Evolutionary conservation across 2,113 vertebrate genomes (phyloP).

Genomic region (Forbesichthys agassizii): DNA sequence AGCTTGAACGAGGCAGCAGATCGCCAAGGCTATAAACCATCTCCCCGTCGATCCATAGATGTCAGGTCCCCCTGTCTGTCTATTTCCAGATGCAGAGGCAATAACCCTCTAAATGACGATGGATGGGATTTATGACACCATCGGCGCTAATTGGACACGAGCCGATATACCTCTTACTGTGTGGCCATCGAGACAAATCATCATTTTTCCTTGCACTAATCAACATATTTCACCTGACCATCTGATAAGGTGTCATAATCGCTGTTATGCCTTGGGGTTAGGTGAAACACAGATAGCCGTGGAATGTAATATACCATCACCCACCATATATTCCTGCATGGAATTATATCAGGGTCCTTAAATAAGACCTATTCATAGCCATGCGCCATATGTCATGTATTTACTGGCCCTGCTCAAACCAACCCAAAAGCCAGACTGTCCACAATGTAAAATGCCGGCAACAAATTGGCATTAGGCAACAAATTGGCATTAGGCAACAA

Average conservation of each 20-base stretch:
- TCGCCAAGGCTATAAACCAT: slow-evolving; percentile 61
- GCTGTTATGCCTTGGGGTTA: slow-evolving; percentile 13
- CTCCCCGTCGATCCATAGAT: slow-evolving; percentile 56
- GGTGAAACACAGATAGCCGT: slow-evolving; percentile 7
- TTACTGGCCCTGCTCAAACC: slow-evolving; percentile 8
- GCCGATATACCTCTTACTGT: slow-evolving; percentile 35
- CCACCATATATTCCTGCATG: slow-evolving; percentile 16
- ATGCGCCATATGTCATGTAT: slow-evolving; percentile 33
- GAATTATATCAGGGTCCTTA: slow-evolving; percentile 19
- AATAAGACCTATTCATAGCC: slow-evolving; percentile 3
- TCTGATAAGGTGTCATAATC: slow-evolving; percentile 36
- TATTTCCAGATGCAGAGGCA: slow-evolving; percentile 45
- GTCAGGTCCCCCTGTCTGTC: slow-evolving; percentile 53
- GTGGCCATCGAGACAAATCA: slow-evolving; percentile 52
- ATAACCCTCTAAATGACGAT: slow-evolving; percentile 50
- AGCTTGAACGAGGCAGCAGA: slow-evolving; percentile 51
- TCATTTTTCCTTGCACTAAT: slow-evolving; percentile 42
- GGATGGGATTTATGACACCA: slow-evolving; percentile 61
- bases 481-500: background rate
- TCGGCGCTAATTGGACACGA: slow-evolving; percentile 44
- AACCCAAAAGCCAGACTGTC: background rate
- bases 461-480: background rate
- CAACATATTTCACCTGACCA: slow-evolving; percentile 49
- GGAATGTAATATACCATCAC: slow-evolving; percentile 27
- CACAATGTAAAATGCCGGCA: background rate